A percentile compares a stretch with the other conserved stretches of the same genome.
These are phyloP conservation scores for Diadromus collaris DNA, from an alignment of 2,888 invertebrate species.

Conservation along the genomic window DNA sequence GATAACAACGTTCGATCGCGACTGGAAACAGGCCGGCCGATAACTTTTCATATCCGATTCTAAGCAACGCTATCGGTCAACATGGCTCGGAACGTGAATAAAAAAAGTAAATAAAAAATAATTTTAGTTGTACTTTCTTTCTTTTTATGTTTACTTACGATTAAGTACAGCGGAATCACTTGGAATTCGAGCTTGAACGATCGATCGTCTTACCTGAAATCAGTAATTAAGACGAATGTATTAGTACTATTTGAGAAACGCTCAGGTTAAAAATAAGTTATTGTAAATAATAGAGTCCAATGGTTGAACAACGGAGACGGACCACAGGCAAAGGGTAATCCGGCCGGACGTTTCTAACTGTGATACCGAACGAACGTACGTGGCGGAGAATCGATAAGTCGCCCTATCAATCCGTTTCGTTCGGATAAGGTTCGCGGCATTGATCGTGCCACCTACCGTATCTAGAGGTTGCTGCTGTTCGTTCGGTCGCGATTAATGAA, in stretches of 20 bases:
- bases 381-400: slow-evolving; percentile 73
- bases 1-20: not conserved
- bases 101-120: not conserved
- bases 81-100: not conserved
- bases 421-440: slow-evolving; percentile 76
- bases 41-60: not conserved
- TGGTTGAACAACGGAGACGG: not conserved
- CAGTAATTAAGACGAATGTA: slow-evolving; percentile 19
- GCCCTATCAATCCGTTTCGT: slow-evolving; percentile 75
- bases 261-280: not conserved
- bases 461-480: slow-evolving; percentile 65
- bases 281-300: not conserved
- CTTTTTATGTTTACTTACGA: slow-evolving; percentile 33
- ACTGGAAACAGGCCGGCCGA: not conserved
- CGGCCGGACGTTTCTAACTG: slow-evolving; percentile 28
- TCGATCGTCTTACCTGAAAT: slow-evolving; percentile 53
- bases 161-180: not conserved
- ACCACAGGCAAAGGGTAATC: not conserved
- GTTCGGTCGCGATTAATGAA: slow-evolving; percentile 77
- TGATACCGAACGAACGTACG: slow-evolving; percentile 13
- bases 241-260: slow-evolving; percentile 7
- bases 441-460: slow-evolving; percentile 72
- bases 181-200: slow-evolving; percentile 8
- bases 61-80: not conserved
- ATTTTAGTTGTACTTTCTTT: not conserved